These are phyloP conservation scores for Helogale parvula DNA, from an alignment of 2,113 vertebrate species.

Conservation along the genomic window DNA sequence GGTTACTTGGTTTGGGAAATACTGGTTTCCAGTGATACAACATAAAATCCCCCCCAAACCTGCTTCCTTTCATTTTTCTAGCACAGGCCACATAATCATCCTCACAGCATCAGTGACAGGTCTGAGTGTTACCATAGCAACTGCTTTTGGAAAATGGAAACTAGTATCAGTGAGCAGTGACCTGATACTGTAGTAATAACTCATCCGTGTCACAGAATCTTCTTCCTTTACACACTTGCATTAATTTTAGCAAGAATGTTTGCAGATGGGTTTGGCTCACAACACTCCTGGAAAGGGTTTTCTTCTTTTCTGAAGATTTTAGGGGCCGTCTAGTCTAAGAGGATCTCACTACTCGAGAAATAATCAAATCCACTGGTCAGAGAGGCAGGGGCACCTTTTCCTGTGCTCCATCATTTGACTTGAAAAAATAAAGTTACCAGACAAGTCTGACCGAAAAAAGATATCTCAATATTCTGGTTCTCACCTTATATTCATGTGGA, in stretches of 20 bases:
- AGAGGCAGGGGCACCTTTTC: conserved; percentile 2
- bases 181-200: conserved; percentile 49
- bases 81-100: conserved; percentile 52
- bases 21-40: conserved; percentile 16
- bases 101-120: conserved; percentile 58
- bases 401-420: background rate
- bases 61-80: conserved; percentile 59
- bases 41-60: background rate
- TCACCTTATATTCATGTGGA: background rate
- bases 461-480: background rate
- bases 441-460: background rate
- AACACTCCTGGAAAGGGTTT: background rate
- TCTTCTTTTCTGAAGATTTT: conserved; percentile 35
- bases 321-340: background rate
- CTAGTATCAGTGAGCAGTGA: conserved; percentile 40
- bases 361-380: conserved; percentile 6
- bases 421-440: conserved; percentile 6
- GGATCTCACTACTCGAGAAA: background rate
- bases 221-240: conserved; percentile 34
- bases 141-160: conserved; percentile 60
- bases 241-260: conserved; percentile 24
- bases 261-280: conserved; percentile 7
- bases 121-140: conserved; percentile 72
- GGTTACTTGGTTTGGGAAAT: conserved; percentile 34
- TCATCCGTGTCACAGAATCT: conserved; percentile 27